phyloP scores from a whole-genome alignment of 1,140 invertebrate species.

The Chymomyza costata region DNA sequence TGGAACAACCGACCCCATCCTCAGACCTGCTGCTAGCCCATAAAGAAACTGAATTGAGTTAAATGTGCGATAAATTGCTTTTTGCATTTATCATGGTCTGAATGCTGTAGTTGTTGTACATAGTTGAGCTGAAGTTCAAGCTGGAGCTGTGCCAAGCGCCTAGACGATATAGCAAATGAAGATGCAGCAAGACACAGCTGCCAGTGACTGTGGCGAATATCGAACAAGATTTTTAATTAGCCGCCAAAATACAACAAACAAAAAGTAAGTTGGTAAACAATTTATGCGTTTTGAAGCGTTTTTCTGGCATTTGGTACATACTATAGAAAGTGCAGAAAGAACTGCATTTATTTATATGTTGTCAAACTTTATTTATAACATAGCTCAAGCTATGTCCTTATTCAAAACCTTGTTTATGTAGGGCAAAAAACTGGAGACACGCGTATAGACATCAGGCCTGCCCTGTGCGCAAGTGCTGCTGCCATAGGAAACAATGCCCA shows the following conservation, averaged over 20 bases:
- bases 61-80: conserved; percentile 74
- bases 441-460: conserved; percentile 68
- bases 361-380: conserved; percentile 28
- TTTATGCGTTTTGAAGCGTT: conserved; percentile 30
- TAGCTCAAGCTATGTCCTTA: conserved; percentile 45
- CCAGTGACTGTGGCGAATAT: conserved; percentile 54
- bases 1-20: conserved; percentile 12
- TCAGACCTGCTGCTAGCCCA: conserved; percentile 27
- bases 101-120: not conserved
- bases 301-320: too few relatives aligned
- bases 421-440: conserved; percentile 66
- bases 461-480: conserved; percentile 77
- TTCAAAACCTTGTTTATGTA: conserved; percentile 60
- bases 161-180: conserved; percentile 17
- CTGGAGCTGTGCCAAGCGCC: conserved; percentile 17
- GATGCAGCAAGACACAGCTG: conserved; percentile 9
- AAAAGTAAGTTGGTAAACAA: conserved; percentile 11
- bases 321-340: too few relatives aligned
- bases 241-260: conserved; percentile 31
- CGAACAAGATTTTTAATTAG: conserved; percentile 74
- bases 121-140: conserved; percentile 4
- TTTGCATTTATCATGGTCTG: conserved; percentile 70
- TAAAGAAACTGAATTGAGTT: conserved; percentile 72
- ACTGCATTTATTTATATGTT: conserved; percentile 30
- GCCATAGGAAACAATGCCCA: conserved; percentile 85